phyloP scores from a whole-genome alignment of 2,113 vertebrate species.

The Mirza zaza region DNA sequence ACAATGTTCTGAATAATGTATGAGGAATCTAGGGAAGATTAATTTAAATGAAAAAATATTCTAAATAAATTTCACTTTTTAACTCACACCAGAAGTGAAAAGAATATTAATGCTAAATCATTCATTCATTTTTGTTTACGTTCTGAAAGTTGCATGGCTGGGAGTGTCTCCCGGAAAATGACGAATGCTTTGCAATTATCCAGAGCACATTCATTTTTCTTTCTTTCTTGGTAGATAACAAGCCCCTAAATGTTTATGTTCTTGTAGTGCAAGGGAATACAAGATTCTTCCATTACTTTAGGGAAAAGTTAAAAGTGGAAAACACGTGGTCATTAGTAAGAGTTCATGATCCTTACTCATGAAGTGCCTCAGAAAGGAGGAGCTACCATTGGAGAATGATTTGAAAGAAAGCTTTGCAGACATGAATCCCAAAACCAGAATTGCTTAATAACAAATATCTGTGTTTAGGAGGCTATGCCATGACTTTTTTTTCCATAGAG shows the following conservation, averaged over 20 bases:
- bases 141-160: not conserved
- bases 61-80: conserved; percentile 63
- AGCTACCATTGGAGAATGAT: not conserved
- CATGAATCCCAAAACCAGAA: not conserved
- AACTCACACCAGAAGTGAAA: conserved; percentile 60
- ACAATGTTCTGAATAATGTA: conserved; percentile 60
- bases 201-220: not conserved
- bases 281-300: not conserved
- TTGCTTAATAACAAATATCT: not conserved
- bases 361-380: not conserved
- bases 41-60: conserved; percentile 66
- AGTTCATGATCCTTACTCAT: not conserved
- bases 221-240: not conserved
- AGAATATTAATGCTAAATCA: conserved; percentile 62
- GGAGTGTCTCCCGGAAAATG: not conserved
- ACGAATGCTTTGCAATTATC: not conserved
- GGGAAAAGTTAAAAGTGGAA: not conserved
- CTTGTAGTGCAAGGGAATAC: not conserved
- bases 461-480: not conserved
- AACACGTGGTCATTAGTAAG: not conserved
- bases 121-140: conserved; percentile 62
- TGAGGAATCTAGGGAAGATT: conserved; percentile 61
- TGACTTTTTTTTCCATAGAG: not conserved
- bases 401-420: not conserved
- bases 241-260: not conserved